Evolutionary conservation across 1,140 invertebrate species (phyloP).

Genomic region (Oryctes rhinoceros): DNA sequence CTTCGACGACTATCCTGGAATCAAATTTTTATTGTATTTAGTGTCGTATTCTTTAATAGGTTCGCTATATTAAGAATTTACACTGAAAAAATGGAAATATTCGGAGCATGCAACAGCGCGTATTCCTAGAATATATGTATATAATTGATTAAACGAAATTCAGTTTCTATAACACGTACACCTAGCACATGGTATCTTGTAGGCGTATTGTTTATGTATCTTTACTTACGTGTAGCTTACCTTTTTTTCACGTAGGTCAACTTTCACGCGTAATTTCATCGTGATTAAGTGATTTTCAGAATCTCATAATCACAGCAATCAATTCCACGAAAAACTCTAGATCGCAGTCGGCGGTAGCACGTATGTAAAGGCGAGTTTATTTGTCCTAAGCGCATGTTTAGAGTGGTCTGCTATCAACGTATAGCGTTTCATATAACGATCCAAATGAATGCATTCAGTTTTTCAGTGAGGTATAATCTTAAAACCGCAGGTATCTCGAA

Average conservation of each 20-base stretch:
- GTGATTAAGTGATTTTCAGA: conserved; percentile 10
- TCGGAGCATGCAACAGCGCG: too few relatives aligned
- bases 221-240: too few relatives aligned
- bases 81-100: too few relatives aligned
- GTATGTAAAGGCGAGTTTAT: conserved; percentile 5
- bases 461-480: conserved; percentile 33
- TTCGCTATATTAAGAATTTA: too few relatives aligned
- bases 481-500: conserved; percentile 29
- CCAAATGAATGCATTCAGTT: conserved; percentile 15
- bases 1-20: too few relatives aligned
- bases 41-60: too few relatives aligned
- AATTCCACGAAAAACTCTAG: conserved; percentile 1
- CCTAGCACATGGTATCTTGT: too few relatives aligned
- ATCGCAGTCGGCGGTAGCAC: not conserved
- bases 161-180: too few relatives aligned
- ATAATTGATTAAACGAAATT: too few relatives aligned
- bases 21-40: too few relatives aligned
- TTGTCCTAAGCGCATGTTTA: conserved; percentile 14
- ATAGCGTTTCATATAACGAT: conserved; percentile 2
- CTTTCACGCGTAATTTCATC: conserved; percentile 1
- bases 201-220: too few relatives aligned
- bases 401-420: conserved; percentile 19
- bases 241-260: not conserved
- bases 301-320: conserved; percentile 12
- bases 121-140: too few relatives aligned